Percentiles rank a stretch among this genome's conserved stretches.
phyloP scores from a whole-genome alignment of 2,797 vertebrate genomes.

The Sardinella longiceps region DNA sequence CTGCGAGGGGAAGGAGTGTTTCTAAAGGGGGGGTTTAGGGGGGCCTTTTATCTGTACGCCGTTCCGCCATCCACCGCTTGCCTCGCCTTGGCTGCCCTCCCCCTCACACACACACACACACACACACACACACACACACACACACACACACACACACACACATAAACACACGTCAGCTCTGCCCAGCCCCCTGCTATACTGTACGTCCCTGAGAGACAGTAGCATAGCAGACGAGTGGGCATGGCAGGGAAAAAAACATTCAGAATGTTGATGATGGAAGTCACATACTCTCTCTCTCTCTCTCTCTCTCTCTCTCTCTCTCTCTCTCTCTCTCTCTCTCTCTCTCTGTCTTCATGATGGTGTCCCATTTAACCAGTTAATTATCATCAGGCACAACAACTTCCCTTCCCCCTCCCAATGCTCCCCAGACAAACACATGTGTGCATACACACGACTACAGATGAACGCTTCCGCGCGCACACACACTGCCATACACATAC shows the following conservation, averaged over 20 bases:
- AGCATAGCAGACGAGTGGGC: background rate
- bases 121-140: background rate
- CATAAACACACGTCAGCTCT: conserved; percentile 32
- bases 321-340: conserved; percentile 17
- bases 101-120: background rate
- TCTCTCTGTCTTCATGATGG: conserved; percentile 18
- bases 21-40: conserved; percentile 70
- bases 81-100: conserved; percentile 45
- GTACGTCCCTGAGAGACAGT: background rate
- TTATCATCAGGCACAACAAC: conserved; percentile 53
- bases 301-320: conserved; percentile 12
- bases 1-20: conserved; percentile 61
- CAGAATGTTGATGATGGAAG: conserved; percentile 45
- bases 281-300: conserved; percentile 40
- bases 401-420: conserved; percentile 14
- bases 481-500: background rate
- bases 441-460: background rate
- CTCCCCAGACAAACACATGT: conserved; percentile 28
- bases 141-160: background rate
- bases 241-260: background rate
- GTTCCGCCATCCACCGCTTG: conserved; percentile 53
- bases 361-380: conserved; percentile 62
- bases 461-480: background rate
- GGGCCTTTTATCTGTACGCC: conserved; percentile 71
- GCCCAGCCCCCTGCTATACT: conserved; percentile 24